Evolutionary conservation across 2,797 vertebrate species (phyloP).

Genomic region (Ambastaia sidthimunki): DNA sequence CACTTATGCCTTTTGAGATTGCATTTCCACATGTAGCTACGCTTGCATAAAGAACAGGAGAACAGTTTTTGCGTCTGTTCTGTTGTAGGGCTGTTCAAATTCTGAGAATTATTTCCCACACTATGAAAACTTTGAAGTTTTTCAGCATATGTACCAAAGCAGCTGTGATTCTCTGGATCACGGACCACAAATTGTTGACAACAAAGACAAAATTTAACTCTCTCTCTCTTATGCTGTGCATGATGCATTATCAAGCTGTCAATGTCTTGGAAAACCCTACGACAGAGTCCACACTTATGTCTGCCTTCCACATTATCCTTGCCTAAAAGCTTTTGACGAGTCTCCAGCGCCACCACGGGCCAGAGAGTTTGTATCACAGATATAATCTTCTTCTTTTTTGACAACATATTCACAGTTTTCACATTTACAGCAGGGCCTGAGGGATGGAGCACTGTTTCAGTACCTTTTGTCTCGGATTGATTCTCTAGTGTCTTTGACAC

Average conservation of each 20-base stretch:
- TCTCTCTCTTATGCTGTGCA: slow-evolving; percentile 80
- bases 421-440: slow-evolving; percentile 67
- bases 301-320: slow-evolving; percentile 65
- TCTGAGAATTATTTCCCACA: slow-evolving; percentile 31
- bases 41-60: slow-evolving; percentile 78
- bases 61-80: slow-evolving; percentile 65
- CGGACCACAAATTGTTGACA: slow-evolving; percentile 78
- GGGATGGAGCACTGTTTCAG: slow-evolving; percentile 65
- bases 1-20: slow-evolving; percentile 80
- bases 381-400: slow-evolving; percentile 64
- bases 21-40: slow-evolving; percentile 77
- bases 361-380: slow-evolving; percentile 77
- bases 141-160: slow-evolving; percentile 62
- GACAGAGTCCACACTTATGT: slow-evolving; percentile 80
- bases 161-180: slow-evolving; percentile 74
- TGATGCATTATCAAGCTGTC: slow-evolving; percentile 80
- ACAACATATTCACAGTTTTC: slow-evolving; percentile 63
- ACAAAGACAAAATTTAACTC: slow-evolving; percentile 77
- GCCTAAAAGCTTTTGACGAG: slow-evolving; percentile 75
- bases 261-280: slow-evolving; percentile 74
- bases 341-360: slow-evolving; percentile 81
- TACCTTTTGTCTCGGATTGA: slow-evolving; percentile 56
- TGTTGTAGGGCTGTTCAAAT: background rate
- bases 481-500: slow-evolving; percentile 10
- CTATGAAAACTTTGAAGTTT: slow-evolving; percentile 5